Conservation (phyloP, 2,113 vertebrate species). For the Acanthisitta chloris region DNA sequence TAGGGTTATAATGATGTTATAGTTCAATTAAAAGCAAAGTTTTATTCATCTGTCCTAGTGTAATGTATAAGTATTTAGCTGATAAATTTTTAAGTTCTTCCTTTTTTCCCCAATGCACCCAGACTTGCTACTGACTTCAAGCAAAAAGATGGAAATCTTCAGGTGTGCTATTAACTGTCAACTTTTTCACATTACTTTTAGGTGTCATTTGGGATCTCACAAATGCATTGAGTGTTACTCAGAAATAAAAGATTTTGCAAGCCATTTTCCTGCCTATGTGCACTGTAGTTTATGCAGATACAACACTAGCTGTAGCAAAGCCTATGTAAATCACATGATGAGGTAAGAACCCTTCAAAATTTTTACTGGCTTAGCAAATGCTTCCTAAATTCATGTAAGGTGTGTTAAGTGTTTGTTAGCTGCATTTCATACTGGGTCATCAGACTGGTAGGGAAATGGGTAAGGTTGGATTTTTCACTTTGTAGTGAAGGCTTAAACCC, state of each 20-base stretch:
- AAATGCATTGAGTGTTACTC: conserved; percentile 93
- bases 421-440: background rate
- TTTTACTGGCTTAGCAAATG: background rate
- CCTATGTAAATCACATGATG: conserved; percentile 93
- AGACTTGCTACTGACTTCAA: background rate
- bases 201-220: conserved; percentile 70
- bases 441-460: background rate
- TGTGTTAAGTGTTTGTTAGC: background rate
- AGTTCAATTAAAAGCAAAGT: background rate
- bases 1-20: background rate
- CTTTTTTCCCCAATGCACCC: background rate
- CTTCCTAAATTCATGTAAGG: background rate
- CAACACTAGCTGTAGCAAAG: conserved; percentile 90
- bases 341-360: conserved; percentile 75
- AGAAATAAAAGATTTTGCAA: conserved; percentile 83
- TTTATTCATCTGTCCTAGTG: background rate
- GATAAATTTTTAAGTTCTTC: background rate
- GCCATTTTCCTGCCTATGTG: conserved; percentile 86
- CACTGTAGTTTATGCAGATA: conserved; percentile 92
- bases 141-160: background rate
- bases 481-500: background rate
- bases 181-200: conserved; percentile 28
- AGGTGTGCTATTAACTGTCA: background rate
- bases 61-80: background rate
- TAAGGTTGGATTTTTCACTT: background rate